Evolutionary conservation across 2,797 vertebrate species (phyloP), one percentile per base, ranked within the genome.

Genomic region (Naso thynnoides): DNA sequence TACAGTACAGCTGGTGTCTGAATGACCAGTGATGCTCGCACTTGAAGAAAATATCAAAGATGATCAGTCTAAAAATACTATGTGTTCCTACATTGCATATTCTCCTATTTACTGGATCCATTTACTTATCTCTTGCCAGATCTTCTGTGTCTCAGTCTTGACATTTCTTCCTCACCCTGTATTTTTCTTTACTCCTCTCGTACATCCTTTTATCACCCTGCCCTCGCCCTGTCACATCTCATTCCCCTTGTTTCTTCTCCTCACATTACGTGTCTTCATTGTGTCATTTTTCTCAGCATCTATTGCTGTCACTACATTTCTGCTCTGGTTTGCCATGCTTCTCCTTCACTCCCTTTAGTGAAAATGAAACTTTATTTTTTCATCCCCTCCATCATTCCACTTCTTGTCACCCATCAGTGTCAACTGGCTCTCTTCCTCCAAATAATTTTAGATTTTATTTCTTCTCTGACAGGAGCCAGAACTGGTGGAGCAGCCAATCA

Each of bases 401-500:
- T 65, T 62, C 24, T 73, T 73, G 68, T 63, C 65, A 60, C 23
- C 19, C 8, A 53, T 55, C 62, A 31, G 38, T 56, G 63, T 64
- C 62, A 69, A 50, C 41, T 14, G 16, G 57, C 53, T 66, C 19
- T 24, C 27, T 10, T 13, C 27, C 33, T 59, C 41, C 36, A 39
- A 57, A 19, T 73, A 14, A 49, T 44, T 29, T 68, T 53, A 26
- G 33, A 7, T 76, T 64, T 41, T 31, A 27, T 75, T 53, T 70
- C 8, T 45, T 45, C 58, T 82, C 64, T 77, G 57, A 29, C 73
- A 86, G 81, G 59, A 83, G 53, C 63, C 56, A 33, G 39, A 64
- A 38, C 50, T 58, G 36, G 56, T 16, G 53, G 38, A 64, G 55
- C 45, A 78, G 65, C 59, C 8, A 9, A 61, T 60, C 60, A 56